Conservation (phyloP, 2,888 invertebrate genomes). For the Tillus elongatus region DNA sequence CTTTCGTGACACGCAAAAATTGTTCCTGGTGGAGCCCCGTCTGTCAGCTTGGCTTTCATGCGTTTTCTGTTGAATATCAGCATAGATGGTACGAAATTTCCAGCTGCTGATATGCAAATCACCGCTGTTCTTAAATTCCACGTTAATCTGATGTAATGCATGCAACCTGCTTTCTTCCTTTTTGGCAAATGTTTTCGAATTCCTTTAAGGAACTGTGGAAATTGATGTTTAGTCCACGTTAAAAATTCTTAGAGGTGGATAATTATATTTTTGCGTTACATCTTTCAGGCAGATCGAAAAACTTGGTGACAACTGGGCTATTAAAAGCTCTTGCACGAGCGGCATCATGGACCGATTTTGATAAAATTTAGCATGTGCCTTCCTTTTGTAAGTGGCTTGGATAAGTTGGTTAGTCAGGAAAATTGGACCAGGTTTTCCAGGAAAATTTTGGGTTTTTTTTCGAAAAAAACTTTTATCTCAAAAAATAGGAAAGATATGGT, state of each 20-base stretch:
- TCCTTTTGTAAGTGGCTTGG: no score
- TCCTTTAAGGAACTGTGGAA: slow-evolving; percentile 23
- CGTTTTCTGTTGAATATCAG: slow-evolving; percentile 12
- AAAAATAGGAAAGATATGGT: slow-evolving; percentile 20
- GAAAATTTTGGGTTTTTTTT: no score
- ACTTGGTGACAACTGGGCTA: slow-evolving; percentile 13
- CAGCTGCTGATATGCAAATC: slow-evolving; percentile 22
- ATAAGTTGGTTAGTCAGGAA: no score
- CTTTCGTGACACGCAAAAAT: no score
- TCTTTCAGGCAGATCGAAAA: slow-evolving; percentile 10
- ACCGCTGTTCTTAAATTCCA: slow-evolving; percentile 25
- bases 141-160: slow-evolving; percentile 24
- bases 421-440: no score
- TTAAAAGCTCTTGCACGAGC: slow-evolving; percentile 19
- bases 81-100: slow-evolving; percentile 6
- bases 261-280: no score
- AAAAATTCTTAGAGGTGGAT: slow-evolving; percentile 12
- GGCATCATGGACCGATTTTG: no score
- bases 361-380: no score
- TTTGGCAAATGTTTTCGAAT: slow-evolving; percentile 23
- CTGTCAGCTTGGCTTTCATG: slow-evolving; percentile 21
- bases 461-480: no score
- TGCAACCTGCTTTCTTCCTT: slow-evolving; percentile 25
- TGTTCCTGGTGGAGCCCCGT: slow-evolving; percentile 31
- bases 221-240: slow-evolving; percentile 18